phyloP scores from a whole-genome alignment of 2,113 vertebrate genomes.

The Microtus richardsoni region DNA sequence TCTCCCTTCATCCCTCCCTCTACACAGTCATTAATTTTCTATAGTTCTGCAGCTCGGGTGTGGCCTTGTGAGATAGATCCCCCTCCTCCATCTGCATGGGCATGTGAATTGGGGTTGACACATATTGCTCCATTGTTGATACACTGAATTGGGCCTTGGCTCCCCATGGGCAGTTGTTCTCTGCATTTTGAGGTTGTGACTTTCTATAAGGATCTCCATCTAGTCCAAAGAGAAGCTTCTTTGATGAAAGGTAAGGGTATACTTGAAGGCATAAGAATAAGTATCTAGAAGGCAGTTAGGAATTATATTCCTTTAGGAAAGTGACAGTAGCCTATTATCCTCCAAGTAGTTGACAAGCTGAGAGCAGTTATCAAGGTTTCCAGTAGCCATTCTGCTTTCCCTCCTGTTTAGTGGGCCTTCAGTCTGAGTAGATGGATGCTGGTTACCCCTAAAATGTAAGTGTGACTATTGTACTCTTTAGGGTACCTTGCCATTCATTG shows the following conservation, averaged over 20 bases:
- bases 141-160: neutral
- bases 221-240: neutral
- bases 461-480: neutral
- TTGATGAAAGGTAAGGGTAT: neutral
- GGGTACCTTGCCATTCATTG: neutral
- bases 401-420: too few relatives aligned
- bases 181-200: neutral
- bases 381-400: neutral
- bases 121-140: neutral
- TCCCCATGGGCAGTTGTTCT: neutral
- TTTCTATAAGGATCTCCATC: neutral
- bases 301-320: neutral
- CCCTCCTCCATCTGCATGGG: neutral
- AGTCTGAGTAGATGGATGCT: neutral
- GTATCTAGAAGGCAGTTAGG: neutral
- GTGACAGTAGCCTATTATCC: too few relatives aligned
- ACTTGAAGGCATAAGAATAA: neutral
- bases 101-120: neutral
- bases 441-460: neutral
- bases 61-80: too few relatives aligned
- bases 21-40: neutral
- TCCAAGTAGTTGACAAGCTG: neutral
- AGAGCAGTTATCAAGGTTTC: too few relatives aligned
- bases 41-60: neutral
- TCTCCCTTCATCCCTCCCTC: neutral